phyloP scores from a whole-genome alignment of 53 echinoderm and acorn worm species.

The Echinarachnius parma region DNA sequence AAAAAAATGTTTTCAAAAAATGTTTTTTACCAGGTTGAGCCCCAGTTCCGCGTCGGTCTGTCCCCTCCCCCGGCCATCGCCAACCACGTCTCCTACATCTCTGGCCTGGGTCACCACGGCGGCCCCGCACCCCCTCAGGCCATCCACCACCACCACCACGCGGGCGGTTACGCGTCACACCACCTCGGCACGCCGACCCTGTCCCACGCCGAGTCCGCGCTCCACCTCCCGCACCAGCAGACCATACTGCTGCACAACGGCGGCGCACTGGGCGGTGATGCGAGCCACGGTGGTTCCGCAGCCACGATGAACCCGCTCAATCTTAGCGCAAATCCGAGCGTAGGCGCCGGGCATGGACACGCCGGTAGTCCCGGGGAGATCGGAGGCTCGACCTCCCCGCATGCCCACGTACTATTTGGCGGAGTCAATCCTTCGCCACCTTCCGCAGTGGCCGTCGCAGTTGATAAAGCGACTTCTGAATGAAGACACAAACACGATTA shows the following conservation, averaged over 20 bases:
- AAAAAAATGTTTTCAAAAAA: too few relatives aligned
- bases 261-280: neutral
- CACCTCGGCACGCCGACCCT: constrained; percentile 22
- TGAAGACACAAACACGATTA: neutral
- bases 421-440: constrained; percentile 49
- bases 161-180: constrained; percentile 5
- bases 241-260: constrained; percentile 39
- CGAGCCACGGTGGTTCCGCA: neutral
- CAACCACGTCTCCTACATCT: constrained; percentile 41
- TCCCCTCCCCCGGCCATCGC: constrained; percentile 31
- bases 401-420: constrained; percentile 23
- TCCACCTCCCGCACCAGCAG: constrained; percentile 16
- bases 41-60: constrained; percentile 32
- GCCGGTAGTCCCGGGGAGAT: constrained; percentile 30
- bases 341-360: neutral
- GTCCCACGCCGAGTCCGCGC: neutral
- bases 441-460: constrained; percentile 36
- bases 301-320: constrained; percentile 26
- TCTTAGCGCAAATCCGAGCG: constrained; percentile 32
- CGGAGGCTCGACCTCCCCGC: constrained; percentile 12
- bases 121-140: neutral
- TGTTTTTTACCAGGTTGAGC: constrained; percentile 37
- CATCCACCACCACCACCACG: constrained; percentile 7
- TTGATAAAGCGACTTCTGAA: constrained; percentile 16
- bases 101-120: constrained; percentile 28